phyloP scores from a whole-genome alignment of 2,797 vertebrate genomes.

The Hipposideros larvatus region DNA sequence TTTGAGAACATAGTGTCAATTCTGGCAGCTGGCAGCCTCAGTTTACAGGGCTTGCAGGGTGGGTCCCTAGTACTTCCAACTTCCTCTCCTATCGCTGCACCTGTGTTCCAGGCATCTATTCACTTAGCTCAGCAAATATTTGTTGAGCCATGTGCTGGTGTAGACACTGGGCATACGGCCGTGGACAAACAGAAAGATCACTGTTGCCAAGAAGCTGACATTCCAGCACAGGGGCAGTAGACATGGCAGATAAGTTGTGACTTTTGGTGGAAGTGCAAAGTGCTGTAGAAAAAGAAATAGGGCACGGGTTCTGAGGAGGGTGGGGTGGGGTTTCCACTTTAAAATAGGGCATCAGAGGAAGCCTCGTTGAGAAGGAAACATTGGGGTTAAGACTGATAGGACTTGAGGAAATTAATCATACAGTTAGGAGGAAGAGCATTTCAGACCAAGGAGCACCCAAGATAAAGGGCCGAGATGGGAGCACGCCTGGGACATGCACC shows the following conservation, averaged over 20 bases:
- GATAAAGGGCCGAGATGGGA: neutral
- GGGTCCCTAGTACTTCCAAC: neutral
- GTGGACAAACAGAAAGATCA: fast-evolving
- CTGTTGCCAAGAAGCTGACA: neutral
- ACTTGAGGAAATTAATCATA: neutral
- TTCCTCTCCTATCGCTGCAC: neutral
- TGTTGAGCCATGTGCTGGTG: neutral
- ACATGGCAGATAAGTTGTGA: neutral
- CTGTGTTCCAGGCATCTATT: neutral
- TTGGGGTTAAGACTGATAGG: neutral
- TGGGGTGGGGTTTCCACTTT: neutral
- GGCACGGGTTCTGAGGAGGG: neutral
- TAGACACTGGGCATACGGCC: neutral
- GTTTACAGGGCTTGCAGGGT: neutral
- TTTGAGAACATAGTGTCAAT: neutral
- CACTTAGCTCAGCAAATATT: neutral
- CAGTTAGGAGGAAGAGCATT: neutral
- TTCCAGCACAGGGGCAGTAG: too few relatives aligned
- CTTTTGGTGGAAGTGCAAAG: neutral
- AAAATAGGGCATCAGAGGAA: neutral
- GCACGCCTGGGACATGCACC: neutral
- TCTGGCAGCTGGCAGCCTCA: too few relatives aligned
- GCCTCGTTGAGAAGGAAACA: neutral
- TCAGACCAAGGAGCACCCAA: neutral
- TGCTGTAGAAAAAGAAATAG: neutral